A percentile compares a stretch with the other conserved stretches of the same genome.
Evolutionary conservation across 2,113 vertebrate species (phyloP).

Genomic region (Neolamprologus tretocephalus): DNA sequence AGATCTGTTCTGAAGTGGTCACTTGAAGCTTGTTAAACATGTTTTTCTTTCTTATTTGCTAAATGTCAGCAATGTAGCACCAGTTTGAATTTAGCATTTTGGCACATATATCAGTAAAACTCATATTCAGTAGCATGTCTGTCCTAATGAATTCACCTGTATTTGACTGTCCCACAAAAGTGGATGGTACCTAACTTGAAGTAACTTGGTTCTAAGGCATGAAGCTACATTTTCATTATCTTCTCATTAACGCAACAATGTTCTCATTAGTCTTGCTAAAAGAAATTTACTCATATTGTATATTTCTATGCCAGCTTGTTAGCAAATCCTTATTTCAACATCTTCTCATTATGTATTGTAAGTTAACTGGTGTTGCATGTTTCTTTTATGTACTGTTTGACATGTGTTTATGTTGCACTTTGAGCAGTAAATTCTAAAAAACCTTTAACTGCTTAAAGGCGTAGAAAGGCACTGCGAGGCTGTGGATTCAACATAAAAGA

Average conservation of each 20-base stretch:
- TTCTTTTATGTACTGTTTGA: neutral
- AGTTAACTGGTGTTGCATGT: neutral
- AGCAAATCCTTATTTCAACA: neutral
- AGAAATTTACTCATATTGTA: neutral
- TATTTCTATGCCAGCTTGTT: neutral
- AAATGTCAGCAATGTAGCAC: neutral
- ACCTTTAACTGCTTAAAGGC: neutral
- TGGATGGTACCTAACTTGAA: neutral
- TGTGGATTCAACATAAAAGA: neutral
- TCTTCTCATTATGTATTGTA: neutral
- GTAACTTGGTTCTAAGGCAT: neutral
- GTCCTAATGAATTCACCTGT: neutral
- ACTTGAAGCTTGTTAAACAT: neutral
- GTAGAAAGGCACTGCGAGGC: neutral
- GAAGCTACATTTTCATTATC: neutral
- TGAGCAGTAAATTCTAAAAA: neutral
- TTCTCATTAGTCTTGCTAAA: constrained; percentile 9
- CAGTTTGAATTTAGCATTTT: neutral
- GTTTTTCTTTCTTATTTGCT: neutral
- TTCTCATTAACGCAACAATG: neutral
- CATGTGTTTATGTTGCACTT: neutral
- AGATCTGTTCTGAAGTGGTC: neutral
- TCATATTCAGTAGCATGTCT: neutral
- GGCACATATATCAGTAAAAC: neutral
- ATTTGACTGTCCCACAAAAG: neutral